These are phyloP conservation scores for Brachymystax lenok DNA, from an alignment of 2,797 vertebrate species.

Conservation along the genomic window DNA sequence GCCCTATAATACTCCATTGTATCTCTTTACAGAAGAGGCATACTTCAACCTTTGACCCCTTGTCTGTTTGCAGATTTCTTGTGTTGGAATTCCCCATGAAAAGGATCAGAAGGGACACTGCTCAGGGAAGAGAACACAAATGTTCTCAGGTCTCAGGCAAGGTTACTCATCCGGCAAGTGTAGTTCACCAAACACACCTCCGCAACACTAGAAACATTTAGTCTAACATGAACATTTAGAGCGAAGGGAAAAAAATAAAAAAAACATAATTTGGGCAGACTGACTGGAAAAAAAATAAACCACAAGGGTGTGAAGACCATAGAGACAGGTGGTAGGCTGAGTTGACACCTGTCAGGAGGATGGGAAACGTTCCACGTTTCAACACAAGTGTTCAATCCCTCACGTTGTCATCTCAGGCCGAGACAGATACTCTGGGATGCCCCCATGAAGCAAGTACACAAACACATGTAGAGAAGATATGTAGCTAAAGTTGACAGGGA, in stretches of 20 bases:
- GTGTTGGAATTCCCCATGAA: too few species aligned
- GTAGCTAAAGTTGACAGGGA: not conserved
- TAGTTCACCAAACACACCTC: too few species aligned
- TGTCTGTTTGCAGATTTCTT: too few species aligned
- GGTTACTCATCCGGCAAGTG: too few species aligned
- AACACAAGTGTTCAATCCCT: not conserved
- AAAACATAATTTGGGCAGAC: not conserved
- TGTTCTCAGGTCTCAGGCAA: too few species aligned
- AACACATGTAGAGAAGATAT: not conserved
- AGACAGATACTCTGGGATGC: not conserved
- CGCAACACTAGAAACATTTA: not conserved
- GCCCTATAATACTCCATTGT: not conserved
- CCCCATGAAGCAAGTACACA: not conserved
- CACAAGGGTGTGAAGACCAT: not conserved
- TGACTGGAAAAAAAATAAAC: not conserved
- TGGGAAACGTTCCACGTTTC: not conserved
- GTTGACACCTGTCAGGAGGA: not conserved
- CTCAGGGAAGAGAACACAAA: too few species aligned
- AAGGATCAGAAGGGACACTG: too few species aligned
- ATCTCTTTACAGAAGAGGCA: not conserved
- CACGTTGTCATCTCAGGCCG: not conserved
- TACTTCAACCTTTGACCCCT: too few species aligned
- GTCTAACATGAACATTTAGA: too few species aligned
- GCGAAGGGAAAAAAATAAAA: too few species aligned
- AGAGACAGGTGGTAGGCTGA: not conserved